phyloP scores from a whole-genome alignment of 2,797 vertebrate genomes.

The Poeciliopsis gracilis region DNA sequence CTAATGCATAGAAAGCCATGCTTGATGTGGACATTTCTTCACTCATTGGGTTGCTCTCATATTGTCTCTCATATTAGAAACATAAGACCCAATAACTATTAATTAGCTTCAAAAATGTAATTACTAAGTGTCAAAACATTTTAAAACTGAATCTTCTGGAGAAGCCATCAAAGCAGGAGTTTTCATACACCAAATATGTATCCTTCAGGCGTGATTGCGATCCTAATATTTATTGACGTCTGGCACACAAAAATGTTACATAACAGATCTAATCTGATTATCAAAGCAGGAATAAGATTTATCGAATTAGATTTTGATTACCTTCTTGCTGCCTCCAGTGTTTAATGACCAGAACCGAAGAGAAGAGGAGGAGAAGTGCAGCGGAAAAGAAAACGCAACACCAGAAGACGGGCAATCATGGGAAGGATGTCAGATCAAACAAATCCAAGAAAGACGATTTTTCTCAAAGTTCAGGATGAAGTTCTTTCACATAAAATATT shows the following conservation, averaged over 20 bases:
- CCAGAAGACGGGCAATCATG: background rate
- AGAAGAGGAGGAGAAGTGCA: background rate
- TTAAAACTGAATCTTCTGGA: background rate
- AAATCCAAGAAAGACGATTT: background rate
- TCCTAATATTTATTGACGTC: background rate
- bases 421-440: background rate
- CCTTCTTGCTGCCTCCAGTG: background rate
- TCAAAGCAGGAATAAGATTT: background rate
- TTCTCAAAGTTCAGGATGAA: background rate
- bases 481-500: background rate
- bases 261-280: background rate
- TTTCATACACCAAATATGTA: background rate
- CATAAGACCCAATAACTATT: background rate
- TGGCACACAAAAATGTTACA: background rate
- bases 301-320: background rate
- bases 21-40: background rate
- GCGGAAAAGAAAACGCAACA: background rate
- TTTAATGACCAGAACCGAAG: background rate
- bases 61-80: background rate
- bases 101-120: background rate
- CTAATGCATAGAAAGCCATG: slow-evolving; percentile 1
- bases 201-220: background rate
- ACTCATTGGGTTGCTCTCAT: background rate
- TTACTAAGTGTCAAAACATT: background rate
- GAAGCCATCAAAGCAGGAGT: background rate